Evolutionary conservation across 2,113 vertebrate genomes (phyloP).

Genomic region (Bettongia penicillata): DNA sequence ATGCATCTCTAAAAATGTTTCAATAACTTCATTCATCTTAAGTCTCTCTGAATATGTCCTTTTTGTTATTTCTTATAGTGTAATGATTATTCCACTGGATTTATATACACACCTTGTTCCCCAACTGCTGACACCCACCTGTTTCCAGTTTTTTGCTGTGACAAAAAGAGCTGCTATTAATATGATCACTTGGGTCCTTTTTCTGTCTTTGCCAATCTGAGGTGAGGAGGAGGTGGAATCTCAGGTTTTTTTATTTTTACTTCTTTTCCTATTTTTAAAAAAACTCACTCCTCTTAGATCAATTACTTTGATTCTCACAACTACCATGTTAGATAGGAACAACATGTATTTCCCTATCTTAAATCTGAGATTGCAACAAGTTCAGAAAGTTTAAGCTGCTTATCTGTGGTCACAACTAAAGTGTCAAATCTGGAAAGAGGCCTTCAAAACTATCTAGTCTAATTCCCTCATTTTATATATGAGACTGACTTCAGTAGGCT

Average conservation of each 20-base stretch:
- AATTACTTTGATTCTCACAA: neutral
- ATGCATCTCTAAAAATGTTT: neutral
- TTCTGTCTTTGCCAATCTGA: neutral
- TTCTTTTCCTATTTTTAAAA: neutral
- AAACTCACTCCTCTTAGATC: neutral
- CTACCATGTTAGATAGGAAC: neutral
- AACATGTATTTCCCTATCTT: neutral
- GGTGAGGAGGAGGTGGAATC: neutral
- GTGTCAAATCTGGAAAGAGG: neutral
- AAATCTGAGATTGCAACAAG: neutral
- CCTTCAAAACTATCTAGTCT: neutral
- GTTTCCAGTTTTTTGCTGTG: slow-evolving; percentile 20
- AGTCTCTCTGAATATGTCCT: neutral
- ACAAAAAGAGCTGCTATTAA: slow-evolving; percentile 9
- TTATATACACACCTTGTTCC: slow-evolving; percentile 15
- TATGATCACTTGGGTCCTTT: slow-evolving; percentile 7
- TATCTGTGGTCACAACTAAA: neutral
- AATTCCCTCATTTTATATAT: neutral
- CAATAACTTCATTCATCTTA: neutral
- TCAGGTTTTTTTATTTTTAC: neutral
- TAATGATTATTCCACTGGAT: slow-evolving; percentile 5
- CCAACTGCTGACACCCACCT: neutral
- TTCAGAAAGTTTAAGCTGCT: neutral
- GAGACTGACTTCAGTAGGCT: too few relatives aligned
- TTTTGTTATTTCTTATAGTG: slow-evolving; percentile 5